Base-by-base conservation (phyloP, 2,888 invertebrate genomes). In the Odontocerum albicorne region DNA sequence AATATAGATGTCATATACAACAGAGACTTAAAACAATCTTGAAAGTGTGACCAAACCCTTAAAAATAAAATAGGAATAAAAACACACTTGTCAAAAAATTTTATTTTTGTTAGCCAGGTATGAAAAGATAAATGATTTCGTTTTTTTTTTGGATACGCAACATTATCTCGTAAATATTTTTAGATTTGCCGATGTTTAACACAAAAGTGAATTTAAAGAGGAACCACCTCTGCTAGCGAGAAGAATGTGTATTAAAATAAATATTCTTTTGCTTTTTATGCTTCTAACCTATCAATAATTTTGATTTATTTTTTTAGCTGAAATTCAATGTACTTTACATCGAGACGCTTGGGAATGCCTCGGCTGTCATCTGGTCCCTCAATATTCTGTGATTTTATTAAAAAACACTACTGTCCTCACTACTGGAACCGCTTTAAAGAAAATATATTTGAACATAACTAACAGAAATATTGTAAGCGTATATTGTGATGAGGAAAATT, bases 261-360 rank as follows among this genome's bases (percentile, higher is more conserved):
- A 12, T 19, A 10, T 19, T 17, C 16, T 3, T 39, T 43, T 43
- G 1, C 6, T 10, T 7, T 27, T 6, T 7, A 27, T 27, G 27
- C 6, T 27, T 10, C 27, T 8, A 27, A 27, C 4, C 4, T n/a
- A 35, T 35, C n/a, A 35, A 35, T 12, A 8, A 4, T 8, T 35
- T 12, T 35, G 15, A 10, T 35, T 10, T 45, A 27, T 42, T 22
- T 22, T 69, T 57, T 65, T 68, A 57, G 75, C 69, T 15, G 69
- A 68, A 49, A 73, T 77, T 55, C 67, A 69, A 53, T 75, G 73
- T 10, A 72, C 70, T 13, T 61, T 77, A 45, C 75, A 76, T 50
- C 67, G 68, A 12, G 71, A 72, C 35, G 70, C 75, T 22, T 68
- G 70, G 59, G 65, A 67, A 8, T 65, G 66, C 10, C 67, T 71